These are phyloP conservation scores for Gobio occitaniae DNA, from an alignment of 2,797 vertebrate genomes.

Conservation along the genomic window DNA sequence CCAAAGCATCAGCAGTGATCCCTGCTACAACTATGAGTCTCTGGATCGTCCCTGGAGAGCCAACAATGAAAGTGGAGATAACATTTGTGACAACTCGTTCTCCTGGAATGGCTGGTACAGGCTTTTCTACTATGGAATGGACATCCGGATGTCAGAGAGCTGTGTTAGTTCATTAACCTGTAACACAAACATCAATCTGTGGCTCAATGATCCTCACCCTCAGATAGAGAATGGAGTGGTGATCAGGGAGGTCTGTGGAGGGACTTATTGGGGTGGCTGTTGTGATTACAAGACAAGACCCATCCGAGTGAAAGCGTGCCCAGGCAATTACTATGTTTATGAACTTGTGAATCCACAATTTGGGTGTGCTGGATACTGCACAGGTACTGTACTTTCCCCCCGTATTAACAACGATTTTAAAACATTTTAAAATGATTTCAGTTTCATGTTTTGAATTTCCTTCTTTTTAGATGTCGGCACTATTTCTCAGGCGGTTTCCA, in stretches of 20 bases:
- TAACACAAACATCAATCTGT: fast-evolving
- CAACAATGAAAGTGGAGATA: neutral
- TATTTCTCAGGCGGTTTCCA: neutral
- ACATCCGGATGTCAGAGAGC: constrained; percentile 27
- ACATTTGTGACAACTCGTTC: fast-evolving
- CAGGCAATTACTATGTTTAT: neutral
- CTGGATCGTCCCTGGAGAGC: constrained; percentile 38
- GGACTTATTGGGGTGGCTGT: neutral
- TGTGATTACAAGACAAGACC: neutral
- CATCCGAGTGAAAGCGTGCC: constrained; percentile 2
- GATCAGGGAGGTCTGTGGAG: neutral
- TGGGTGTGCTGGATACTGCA: neutral
- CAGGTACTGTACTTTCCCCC: neutral
- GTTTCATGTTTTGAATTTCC: neutral
- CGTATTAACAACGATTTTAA: no score
- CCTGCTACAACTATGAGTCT: neutral
- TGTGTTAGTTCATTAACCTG: neutral
- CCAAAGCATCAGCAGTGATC: neutral
- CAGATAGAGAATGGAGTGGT: constrained; percentile 30
- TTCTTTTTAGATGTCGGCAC: neutral
- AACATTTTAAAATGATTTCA: neutral
- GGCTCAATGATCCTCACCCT: neutral
- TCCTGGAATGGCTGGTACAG: constrained; percentile 27
- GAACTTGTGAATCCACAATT: neutral
- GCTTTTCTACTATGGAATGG: neutral